These are phyloP conservation scores for Alviniconcha marisindica DNA, from an alignment of 1,140 invertebrate genomes.

Conservation along the genomic window DNA sequence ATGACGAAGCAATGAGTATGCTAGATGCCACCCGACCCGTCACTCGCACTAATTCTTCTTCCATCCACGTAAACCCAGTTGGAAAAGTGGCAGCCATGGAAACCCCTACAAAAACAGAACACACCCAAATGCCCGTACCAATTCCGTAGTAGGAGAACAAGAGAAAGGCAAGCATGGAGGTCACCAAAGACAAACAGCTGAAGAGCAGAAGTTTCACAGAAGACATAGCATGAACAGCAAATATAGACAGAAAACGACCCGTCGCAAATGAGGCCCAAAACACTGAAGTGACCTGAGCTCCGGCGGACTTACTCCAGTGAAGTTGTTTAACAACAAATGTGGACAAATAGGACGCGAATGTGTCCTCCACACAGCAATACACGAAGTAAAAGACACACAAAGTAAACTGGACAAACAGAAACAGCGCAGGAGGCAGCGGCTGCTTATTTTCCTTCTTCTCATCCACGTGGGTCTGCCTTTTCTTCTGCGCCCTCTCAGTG, in stretches of 20 bases:
- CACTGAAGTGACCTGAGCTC: constrained; percentile 43
- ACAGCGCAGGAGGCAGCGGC: constrained; percentile 27
- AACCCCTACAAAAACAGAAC: constrained; percentile 40
- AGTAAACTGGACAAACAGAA: constrained; percentile 34
- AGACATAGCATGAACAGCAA: constrained; percentile 40
- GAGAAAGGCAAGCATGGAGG: constrained; percentile 36
- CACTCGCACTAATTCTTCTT: constrained; percentile 52
- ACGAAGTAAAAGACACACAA: constrained; percentile 41
- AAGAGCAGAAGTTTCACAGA: constrained; percentile 41
- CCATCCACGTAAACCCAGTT: constrained; percentile 52
- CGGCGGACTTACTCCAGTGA: constrained; percentile 47
- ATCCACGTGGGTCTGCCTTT: background rate
- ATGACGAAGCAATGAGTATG: constrained; percentile 52
- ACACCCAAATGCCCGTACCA: constrained; percentile 40
- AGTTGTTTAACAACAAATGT: constrained; percentile 55
- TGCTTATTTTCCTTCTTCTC: constrained; percentile 31
- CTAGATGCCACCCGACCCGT: constrained; percentile 52
- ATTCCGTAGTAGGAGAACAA: constrained; percentile 12
- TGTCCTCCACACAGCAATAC: constrained; percentile 60
- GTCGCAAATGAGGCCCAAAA: constrained; percentile 50
- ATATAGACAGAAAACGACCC: constrained; percentile 50
- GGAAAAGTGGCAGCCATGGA: constrained; percentile 53
- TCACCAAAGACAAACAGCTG: constrained; percentile 29
- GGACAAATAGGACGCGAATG: constrained; percentile 50
- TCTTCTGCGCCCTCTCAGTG: constrained; percentile 18